Evolutionary conservation across 2,888 invertebrate species (phyloP), one percentile per base, ranked within the genome.

Genomic region (Epiblema foenella): DNA sequence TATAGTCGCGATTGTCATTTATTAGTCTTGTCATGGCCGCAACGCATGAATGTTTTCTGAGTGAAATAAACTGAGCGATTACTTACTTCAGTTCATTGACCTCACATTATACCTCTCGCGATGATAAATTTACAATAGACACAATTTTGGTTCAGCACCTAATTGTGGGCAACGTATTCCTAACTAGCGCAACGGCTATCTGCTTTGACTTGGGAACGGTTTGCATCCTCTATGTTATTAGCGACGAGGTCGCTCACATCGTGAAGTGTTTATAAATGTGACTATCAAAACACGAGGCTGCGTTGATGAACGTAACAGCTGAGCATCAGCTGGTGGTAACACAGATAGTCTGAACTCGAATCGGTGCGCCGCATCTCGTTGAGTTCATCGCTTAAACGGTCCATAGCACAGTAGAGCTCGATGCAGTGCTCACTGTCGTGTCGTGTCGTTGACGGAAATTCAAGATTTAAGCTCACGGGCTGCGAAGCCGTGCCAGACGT

Each of bases 311-410:
- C 76, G 79, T 79, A 90, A 88, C 90, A 90, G 89, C 88, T 89
- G 88, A 87, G 81, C 75, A 79, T 87, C 87, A 87, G 88, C 85
- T 87, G 85, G 79, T 75, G 77, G 78, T 75, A 77, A 62, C 62
- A 60, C 39, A 67, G 60, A 71, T 67, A 56, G 56, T 49, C n/a
- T n/a, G n/a, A n/a, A n/a, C n/a, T n/a, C 24, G 60, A 29, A 29
- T 60, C 54, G 64, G 56, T 42, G 17, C 15, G 70, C 60, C 60
- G 85, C 83, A 81, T 79, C 79, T 76, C 77, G 80, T 83, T 89
- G 88, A 89, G 86, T 85, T 89, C 88, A 89, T 89, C 89, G 87
- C 85, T 81, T 82, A 85, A 89, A 86, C 85, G 81, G 83, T 81
- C 77, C 77, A 69, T 68, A 52, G 69, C 58, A 59, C 72, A 52